phyloP scores from a whole-genome alignment of 2,113 vertebrate species.

The Siniperca knerii region DNA sequence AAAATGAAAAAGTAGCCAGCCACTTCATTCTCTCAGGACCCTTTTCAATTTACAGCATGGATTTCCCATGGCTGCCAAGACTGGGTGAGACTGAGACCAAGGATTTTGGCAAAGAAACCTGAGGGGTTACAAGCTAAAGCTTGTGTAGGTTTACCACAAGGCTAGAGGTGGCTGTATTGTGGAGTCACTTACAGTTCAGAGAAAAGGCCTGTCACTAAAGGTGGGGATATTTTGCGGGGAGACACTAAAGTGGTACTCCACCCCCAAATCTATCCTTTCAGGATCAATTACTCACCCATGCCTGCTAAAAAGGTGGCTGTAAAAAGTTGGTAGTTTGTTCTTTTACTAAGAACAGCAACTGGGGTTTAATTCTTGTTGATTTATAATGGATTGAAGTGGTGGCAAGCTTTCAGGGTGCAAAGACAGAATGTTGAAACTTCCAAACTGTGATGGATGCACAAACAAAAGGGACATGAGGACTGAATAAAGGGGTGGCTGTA shows the following conservation, averaged over 20 bases:
- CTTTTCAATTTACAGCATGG: slow-evolving; percentile 67
- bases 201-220: neutral
- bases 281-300: neutral
- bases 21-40: slow-evolving; percentile 54
- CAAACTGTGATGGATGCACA: neutral
- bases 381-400: neutral
- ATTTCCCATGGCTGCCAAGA: slow-evolving; percentile 62
- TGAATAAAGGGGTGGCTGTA: neutral
- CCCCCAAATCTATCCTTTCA: neutral
- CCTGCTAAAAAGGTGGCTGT: neutral
- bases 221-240: neutral
- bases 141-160: slow-evolving; percentile 28
- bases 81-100: slow-evolving; percentile 43
- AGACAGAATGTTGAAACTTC: neutral
- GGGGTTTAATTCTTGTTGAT: neutral
- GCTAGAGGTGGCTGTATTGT: neutral
- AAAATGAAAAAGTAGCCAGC: slow-evolving; percentile 43
- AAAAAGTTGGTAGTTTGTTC: neutral
- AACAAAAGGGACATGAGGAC: neutral
- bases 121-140: slow-evolving; percentile 23
- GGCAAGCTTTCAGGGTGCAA: neutral
- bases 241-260: neutral
- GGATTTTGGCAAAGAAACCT: slow-evolving; percentile 25
- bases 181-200: slow-evolving; percentile 40
- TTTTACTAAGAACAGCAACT: neutral